phyloP scores from a whole-genome alignment of 2,113 vertebrate species.

The Bostrychus sinensis region DNA sequence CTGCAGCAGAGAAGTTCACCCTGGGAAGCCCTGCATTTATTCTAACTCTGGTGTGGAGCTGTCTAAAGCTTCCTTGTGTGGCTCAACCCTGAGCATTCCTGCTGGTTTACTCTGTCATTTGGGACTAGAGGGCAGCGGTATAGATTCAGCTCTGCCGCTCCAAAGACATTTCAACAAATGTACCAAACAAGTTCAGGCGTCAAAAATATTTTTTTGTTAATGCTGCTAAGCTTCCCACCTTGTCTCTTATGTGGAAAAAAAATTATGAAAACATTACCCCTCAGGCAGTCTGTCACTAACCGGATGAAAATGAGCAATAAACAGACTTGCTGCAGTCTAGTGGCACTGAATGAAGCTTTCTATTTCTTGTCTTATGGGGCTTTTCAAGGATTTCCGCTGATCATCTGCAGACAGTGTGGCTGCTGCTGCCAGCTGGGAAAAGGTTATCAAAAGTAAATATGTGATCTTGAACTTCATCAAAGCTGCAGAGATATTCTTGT shows the following conservation, averaged over 20 bases:
- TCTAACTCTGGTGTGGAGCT: slow-evolving; percentile 46
- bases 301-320: slow-evolving; percentile 47
- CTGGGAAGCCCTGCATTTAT: slow-evolving; percentile 64
- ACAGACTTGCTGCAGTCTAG: slow-evolving; percentile 53
- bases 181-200: slow-evolving; percentile 37
- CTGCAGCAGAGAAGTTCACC: slow-evolving; percentile 64
- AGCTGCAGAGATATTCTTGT: slow-evolving; percentile 66
- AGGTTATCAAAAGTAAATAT: slow-evolving; percentile 78
- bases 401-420: slow-evolving; percentile 45
- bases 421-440: slow-evolving; percentile 36
- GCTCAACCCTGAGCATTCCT: slow-evolving; percentile 47
- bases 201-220: slow-evolving; percentile 14
- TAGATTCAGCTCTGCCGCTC: slow-evolving; percentile 32
- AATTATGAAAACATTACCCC: slow-evolving; percentile 43
- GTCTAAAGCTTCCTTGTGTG: slow-evolving; percentile 64
- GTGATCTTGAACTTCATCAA: slow-evolving; percentile 62
- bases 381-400: slow-evolving; percentile 56
- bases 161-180: slow-evolving; percentile 18
- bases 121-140: slow-evolving; percentile 37
- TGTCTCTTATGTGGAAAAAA: slow-evolving; percentile 50
- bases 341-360: slow-evolving; percentile 29
- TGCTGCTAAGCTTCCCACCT: slow-evolving; percentile 36
- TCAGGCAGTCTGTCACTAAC: slow-evolving; percentile 44
- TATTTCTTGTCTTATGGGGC: slow-evolving; percentile 36
- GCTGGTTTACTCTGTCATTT: slow-evolving; percentile 52